These are phyloP conservation scores for Pristionchus japonicus DNA, from an alignment of 2,888 invertebrate species.

Conservation along the genomic window DNA sequence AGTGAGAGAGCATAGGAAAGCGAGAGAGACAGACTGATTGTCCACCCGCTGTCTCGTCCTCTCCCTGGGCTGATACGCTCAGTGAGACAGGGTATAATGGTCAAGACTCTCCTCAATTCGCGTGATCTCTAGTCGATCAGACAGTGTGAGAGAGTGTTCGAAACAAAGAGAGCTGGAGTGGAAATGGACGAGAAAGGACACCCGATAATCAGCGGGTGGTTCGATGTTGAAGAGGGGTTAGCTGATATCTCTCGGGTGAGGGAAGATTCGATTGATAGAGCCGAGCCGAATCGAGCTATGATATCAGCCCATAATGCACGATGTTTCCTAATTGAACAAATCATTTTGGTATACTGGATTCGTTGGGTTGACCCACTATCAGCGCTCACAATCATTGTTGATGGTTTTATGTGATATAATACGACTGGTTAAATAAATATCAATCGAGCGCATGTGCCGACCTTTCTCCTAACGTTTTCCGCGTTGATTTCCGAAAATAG, in stretches of 20 bases:
- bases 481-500: not conserved
- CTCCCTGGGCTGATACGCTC: not conserved
- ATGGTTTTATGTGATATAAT: no score
- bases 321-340: no score
- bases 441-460: no score
- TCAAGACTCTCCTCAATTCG: no score
- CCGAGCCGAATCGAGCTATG: not conserved
- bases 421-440: no score
- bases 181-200: not conserved
- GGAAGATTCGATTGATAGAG: not conserved
- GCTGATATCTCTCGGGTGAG: not conserved
- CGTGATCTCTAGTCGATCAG: not conserved
- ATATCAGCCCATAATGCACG: not conserved
- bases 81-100: no score
- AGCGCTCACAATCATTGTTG: no score
- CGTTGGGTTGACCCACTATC: no score
- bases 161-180: not conserved
- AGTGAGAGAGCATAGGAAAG: no score
- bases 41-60: no score
- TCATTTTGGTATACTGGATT: no score
- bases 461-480: no score
- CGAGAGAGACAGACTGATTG: not conserved
- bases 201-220: not conserved
- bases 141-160: not conserved
- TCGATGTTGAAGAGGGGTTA: not conserved